Percentiles rank a stretch among this genome's conserved stretches.
Conservation (phyloP, 1,140 invertebrate genomes). For the Mylabris phalerata region DNA sequence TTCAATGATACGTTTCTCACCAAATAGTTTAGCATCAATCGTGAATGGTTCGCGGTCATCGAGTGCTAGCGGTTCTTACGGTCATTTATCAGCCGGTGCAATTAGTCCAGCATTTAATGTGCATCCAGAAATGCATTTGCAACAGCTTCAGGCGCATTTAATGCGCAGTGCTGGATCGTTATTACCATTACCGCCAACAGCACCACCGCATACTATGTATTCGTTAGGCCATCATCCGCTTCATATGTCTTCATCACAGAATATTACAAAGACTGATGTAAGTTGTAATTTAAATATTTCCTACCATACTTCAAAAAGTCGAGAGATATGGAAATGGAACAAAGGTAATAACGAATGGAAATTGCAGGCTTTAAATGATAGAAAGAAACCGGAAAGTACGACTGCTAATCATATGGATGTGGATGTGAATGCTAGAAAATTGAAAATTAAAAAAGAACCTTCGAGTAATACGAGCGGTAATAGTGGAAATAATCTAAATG, state of each 20-base stretch:
- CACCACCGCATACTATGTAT: conserved; percentile 43
- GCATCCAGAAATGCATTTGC: conserved; percentile 62
- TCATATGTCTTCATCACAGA: conserved; percentile 27
- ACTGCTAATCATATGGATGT: conserved; percentile 26
- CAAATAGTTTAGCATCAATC: conserved; percentile 85
- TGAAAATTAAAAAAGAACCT: conserved; percentile 62
- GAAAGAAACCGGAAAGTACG: conserved; percentile 33
- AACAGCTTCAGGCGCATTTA: conserved; percentile 70
- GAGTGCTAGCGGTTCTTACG: conserved; percentile 84
- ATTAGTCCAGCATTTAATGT: conserved; percentile 55
- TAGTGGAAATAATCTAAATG: conserved; percentile 18
- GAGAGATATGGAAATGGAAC: too few relatives aligned
- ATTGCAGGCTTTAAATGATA: conserved; percentile 28
- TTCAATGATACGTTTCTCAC: conserved; percentile 91
- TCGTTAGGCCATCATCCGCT: conserved; percentile 43
- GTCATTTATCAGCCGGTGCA: conserved; percentile 77
- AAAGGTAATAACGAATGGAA: too few relatives aligned
- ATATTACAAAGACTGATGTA: conserved; percentile 36
- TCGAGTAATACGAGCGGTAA: conserved; percentile 5
- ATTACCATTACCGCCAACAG: conserved; percentile 48
- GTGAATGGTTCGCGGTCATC: conserved; percentile 82
- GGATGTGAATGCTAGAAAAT: conserved; percentile 35
- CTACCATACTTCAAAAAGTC: too few relatives aligned
- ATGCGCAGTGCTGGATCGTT: conserved; percentile 55
- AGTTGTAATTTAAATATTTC: conserved; percentile 11